These are phyloP conservation scores for Phalanger gymnotis DNA, from an alignment of 2,797 vertebrate species.

Conservation along the genomic window DNA sequence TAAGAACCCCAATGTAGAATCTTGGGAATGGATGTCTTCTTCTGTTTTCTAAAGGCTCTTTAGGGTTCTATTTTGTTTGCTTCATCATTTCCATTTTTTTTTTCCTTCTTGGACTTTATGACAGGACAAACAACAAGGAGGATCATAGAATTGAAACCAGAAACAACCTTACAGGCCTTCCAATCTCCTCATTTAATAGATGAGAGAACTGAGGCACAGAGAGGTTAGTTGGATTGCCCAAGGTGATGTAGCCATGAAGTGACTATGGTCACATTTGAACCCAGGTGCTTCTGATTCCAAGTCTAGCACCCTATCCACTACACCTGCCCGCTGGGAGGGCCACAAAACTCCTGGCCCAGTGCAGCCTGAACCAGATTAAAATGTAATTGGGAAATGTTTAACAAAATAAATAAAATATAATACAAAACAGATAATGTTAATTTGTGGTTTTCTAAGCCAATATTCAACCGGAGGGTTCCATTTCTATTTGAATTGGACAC, in stretches of 20 bases:
- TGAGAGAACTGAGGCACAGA: background rate
- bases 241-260: background rate
- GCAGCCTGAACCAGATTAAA: background rate
- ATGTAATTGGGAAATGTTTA: background rate
- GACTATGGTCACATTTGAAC: background rate
- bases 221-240: background rate
- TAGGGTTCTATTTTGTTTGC: background rate
- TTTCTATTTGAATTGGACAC: background rate
- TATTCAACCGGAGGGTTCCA: background rate
- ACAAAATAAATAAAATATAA: background rate
- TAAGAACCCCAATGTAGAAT: background rate
- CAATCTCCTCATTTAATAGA: background rate
- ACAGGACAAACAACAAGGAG: background rate
- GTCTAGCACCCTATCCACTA: background rate
- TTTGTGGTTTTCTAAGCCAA: background rate
- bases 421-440: background rate
- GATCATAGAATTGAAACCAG: background rate
- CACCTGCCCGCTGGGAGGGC: background rate
- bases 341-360: background rate
- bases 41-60: background rate
- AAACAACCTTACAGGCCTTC: background rate
- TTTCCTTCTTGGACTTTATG: background rate
- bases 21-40: background rate
- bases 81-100: background rate
- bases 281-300: background rate